Conservation (phyloP, 2,888 invertebrate genomes). For the Phragmatobia fuliginosa region DNA sequence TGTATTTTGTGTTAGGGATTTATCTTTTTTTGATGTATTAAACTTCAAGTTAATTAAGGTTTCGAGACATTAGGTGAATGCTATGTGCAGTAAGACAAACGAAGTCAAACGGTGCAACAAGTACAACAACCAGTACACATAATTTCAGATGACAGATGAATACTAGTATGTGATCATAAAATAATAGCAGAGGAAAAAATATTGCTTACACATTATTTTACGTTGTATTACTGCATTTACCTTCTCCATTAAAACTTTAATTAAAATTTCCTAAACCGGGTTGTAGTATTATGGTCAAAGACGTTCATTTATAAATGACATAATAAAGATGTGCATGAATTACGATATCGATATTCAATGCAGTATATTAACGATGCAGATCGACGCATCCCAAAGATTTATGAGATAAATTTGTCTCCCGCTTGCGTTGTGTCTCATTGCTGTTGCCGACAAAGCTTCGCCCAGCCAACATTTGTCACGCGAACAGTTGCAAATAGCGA, state of each 20-base stretch:
- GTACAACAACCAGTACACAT: slow-evolving; percentile 53
- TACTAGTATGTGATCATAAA: background rate
- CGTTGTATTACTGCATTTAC: background rate
- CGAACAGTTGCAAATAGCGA: slow-evolving; percentile 80
- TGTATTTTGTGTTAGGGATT: slow-evolving; percentile 74
- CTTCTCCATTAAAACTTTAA: slow-evolving; percentile 38
- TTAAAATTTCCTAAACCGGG: slow-evolving; percentile 29
- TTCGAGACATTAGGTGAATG: slow-evolving; percentile 52
- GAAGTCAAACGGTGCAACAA: slow-evolving; percentile 13
- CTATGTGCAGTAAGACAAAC: slow-evolving; percentile 50
- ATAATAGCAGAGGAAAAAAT: slow-evolving; percentile 10
- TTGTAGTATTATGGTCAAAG: slow-evolving; percentile 44
- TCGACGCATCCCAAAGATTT: slow-evolving; percentile 80
- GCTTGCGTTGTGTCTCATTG: slow-evolving; percentile 78
- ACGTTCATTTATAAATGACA: slow-evolving; percentile 63
- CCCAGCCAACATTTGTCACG: slow-evolving; percentile 75
- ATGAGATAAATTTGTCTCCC: slow-evolving; percentile 82
- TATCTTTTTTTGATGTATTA: slow-evolving; percentile 59
- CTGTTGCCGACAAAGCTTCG: slow-evolving; percentile 78
- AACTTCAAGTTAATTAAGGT: slow-evolving; percentile 68
- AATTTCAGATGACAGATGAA: background rate
- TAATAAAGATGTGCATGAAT: slow-evolving; percentile 77
- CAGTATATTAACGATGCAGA: slow-evolving; percentile 79
- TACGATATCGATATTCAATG: slow-evolving; percentile 76
- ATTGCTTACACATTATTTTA: slow-evolving; percentile 14